A percentile compares a stretch with the other conserved stretches of the same genome.
Conservation (phyloP, 2,113 vertebrate genomes). For the Romanogobio albipinnatus region DNA sequence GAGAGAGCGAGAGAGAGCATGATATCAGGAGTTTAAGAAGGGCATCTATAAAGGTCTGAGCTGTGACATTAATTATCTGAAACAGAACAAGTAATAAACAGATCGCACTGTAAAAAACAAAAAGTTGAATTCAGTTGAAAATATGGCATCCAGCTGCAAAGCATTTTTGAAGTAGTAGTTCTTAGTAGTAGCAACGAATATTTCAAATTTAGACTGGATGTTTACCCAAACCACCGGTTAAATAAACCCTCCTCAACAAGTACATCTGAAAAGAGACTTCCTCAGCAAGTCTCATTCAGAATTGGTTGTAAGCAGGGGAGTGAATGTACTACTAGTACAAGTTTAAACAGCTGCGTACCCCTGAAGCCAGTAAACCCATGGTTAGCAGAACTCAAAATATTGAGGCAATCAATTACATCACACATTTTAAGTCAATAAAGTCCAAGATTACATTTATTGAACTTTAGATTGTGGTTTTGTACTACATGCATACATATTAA, state of each 20-base stretch:
- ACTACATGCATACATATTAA: too few relatives aligned
- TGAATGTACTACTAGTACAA: neutral
- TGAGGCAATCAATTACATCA: too few relatives aligned
- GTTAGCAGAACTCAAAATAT: too few relatives aligned
- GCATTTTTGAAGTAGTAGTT: neutral
- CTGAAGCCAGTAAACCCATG: too few relatives aligned
- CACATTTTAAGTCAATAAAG: too few relatives aligned
- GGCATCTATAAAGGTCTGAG: neutral
- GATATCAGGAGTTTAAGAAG: neutral
- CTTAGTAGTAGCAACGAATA: too few relatives aligned
- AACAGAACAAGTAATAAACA: neutral
- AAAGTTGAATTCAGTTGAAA: neutral
- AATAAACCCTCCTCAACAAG: neutral
- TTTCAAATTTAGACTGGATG: too few relatives aligned
- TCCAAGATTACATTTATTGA: too few relatives aligned
- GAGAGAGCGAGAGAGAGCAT: neutral
- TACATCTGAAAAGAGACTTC: neutral
- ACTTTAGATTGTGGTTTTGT: too few relatives aligned
- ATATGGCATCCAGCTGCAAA: neutral
- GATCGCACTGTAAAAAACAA: neutral
- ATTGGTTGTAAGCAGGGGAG: neutral
- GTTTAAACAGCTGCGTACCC: too few relatives aligned
- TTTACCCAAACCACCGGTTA: neutral
- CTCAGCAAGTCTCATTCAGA: neutral
- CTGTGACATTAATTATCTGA: conserved; percentile 25